Evolutionary conservation across 2,797 vertebrate genomes (phyloP).

Genomic region (Anisognathus igniventris): DNA sequence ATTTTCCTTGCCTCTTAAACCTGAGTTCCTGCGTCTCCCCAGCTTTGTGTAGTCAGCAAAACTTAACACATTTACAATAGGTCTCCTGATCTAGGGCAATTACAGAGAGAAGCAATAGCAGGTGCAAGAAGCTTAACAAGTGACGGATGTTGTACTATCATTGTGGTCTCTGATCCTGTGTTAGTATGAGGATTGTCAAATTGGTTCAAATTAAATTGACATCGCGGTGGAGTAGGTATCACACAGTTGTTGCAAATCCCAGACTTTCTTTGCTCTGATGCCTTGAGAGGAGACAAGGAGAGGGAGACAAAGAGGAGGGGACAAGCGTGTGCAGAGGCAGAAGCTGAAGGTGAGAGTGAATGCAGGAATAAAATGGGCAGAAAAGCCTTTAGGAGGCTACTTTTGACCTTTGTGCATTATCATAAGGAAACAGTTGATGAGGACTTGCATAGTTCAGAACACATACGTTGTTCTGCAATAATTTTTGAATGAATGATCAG

Average conservation of each 20-base stretch:
- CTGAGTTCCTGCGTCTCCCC: constrained; percentile 44
- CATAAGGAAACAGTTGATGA: neutral
- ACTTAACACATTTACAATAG: constrained; percentile 67
- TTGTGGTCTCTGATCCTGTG: constrained; percentile 41
- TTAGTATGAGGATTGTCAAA: constrained; percentile 70
- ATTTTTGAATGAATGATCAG: neutral
- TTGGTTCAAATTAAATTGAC: constrained; percentile 76
- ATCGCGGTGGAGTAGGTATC: constrained; percentile 43
- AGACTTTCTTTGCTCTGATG: constrained; percentile 36
- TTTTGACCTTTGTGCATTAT: neutral
- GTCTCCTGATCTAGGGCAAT: constrained; percentile 76
- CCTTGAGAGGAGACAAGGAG: neutral
- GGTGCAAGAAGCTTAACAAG: constrained; percentile 66
- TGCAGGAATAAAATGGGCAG: fast-evolving
- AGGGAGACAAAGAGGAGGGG: neutral
- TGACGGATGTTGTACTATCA: constrained; percentile 33
- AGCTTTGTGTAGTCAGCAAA: constrained; percentile 77
- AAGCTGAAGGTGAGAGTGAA: neutral
- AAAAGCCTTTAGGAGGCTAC: neutral
- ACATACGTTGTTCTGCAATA: neutral
- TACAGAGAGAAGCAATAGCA: constrained; percentile 68
- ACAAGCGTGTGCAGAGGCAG: neutral
- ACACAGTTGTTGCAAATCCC: constrained; percentile 46
- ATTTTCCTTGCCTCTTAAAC: constrained; percentile 70
- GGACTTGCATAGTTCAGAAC: neutral